Base-by-base conservation (phyloP, 1,140 invertebrate genomes). In the Rhizoglyphus robini region DNA sequence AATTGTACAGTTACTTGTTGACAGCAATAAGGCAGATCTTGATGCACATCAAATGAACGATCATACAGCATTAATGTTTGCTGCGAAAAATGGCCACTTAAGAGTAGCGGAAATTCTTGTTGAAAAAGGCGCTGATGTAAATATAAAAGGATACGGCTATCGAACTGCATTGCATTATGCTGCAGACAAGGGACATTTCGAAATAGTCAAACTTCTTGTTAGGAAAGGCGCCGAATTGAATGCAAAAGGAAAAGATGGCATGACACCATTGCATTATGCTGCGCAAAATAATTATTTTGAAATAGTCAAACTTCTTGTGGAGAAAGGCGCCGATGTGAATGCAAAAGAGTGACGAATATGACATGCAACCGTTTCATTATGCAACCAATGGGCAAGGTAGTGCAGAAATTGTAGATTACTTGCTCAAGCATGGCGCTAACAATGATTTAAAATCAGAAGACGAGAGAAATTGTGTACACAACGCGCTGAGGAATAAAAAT, bases 141-240 rank as follows among this genome's bases (percentile, higher is more conserved):
- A 96, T 74, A 78, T 96, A 3, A n/a, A n/a, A n/a, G n/a, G n/a
- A n/a, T n/a, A n/a, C n/a, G 95, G 95, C 11, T 93, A 92, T 20
- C 95, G 91, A 38, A 97, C 95, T 13, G 94, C 96, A 0, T 79
- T 99, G 0, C 97, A 97, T 92, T 95, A 99, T 78, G 93, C 95
- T 25, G 86, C 92, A 0, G 95, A 98, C 77, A 93, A 97, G 77
- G 94, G 94, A 13, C 94, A 97, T 75, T 77, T 95, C 18, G 91
- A 96, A 71, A 81, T 97, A 51, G 94, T 97, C 27, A 64, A 78
- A 69, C 92, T 90, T 75, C 79, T 95, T 46, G 75, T 95, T 57
- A 85, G 88, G 73, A 82, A 84, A 66, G 82, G 73, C 68, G 89
- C 92, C n/a, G 87, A 92, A 79, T 88, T 95, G 36, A 86, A 91